Conservation (phyloP, 2,888 invertebrate genomes). For the Hypolimnas misippus region DNA sequence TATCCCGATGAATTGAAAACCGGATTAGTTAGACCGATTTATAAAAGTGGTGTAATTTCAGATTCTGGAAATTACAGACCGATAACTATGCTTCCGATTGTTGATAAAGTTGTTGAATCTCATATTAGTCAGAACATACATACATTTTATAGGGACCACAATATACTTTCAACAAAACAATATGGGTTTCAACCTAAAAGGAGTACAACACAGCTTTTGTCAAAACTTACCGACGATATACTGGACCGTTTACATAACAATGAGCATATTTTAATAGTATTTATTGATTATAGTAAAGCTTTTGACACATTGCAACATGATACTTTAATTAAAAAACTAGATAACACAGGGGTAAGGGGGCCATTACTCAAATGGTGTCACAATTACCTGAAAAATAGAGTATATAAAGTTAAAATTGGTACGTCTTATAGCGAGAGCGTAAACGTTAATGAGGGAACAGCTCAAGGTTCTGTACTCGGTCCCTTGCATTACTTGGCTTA, state of each 20-base stretch:
- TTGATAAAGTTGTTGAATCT: conserved; percentile 29
- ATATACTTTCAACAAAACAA: conserved; percentile 6
- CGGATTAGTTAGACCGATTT: conserved; percentile 7
- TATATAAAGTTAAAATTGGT: conserved; percentile 1
- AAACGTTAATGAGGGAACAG: conserved; percentile 1
- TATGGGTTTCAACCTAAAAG: conserved; percentile 18
- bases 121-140: conserved; percentile 18
- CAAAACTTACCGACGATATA: conserved; percentile 20
- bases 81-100: too few species aligned
- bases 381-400: too few species aligned
- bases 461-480: conserved; percentile 1
- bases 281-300: too few species aligned
- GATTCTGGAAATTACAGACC: conserved; percentile 17
- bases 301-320: too few species aligned
- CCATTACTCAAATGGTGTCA: too few species aligned
- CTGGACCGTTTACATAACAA: conserved; percentile 7
- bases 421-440: background rate
- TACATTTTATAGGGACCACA: conserved; percentile 8
- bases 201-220: conserved; percentile 21
- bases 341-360: too few species aligned
- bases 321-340: conserved; percentile 1
- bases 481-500: too few species aligned
- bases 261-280: conserved; percentile 19
- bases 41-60: background rate
- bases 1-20: conserved; percentile 13